These are phyloP conservation scores for Morus bassanus DNA, from an alignment of 2,797 vertebrate genomes.

Conservation along the genomic window DNA sequence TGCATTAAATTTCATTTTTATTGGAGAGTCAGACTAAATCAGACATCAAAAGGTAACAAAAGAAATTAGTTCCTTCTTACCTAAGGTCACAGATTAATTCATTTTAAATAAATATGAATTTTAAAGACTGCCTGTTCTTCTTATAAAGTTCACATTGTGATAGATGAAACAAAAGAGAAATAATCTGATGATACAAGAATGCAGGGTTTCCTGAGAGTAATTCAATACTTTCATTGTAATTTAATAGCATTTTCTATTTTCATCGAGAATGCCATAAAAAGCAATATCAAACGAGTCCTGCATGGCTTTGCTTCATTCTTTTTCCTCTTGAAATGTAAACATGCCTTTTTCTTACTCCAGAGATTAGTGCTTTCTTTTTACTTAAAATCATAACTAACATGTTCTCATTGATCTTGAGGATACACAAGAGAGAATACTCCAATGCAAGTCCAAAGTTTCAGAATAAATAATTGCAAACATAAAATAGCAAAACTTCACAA, in stretches of 20 bases:
- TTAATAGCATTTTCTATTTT: neutral
- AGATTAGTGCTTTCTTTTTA: neutral
- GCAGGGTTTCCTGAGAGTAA: neutral
- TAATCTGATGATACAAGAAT: neutral
- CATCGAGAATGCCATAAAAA: neutral
- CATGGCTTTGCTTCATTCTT: neutral
- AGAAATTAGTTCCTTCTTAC: neutral
- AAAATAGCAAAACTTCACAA: neutral
- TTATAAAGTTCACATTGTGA: neutral
- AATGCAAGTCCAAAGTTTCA: neutral
- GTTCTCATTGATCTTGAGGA: neutral
- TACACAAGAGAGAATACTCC: neutral
- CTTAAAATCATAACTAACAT: neutral
- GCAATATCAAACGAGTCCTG: neutral
- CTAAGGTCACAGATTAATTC: neutral
- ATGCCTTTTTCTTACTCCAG: neutral
- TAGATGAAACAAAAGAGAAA: neutral
- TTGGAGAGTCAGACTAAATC: neutral
- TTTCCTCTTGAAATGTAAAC: neutral
- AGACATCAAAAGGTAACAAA: neutral
- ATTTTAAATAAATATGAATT: neutral
- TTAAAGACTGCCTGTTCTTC: neutral
- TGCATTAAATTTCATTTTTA: neutral
- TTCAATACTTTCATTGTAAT: neutral
- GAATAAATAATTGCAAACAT: neutral